phyloP scores from a whole-genome alignment of 1,140 invertebrate species.

The Lepidotrigona ventralis region DNA sequence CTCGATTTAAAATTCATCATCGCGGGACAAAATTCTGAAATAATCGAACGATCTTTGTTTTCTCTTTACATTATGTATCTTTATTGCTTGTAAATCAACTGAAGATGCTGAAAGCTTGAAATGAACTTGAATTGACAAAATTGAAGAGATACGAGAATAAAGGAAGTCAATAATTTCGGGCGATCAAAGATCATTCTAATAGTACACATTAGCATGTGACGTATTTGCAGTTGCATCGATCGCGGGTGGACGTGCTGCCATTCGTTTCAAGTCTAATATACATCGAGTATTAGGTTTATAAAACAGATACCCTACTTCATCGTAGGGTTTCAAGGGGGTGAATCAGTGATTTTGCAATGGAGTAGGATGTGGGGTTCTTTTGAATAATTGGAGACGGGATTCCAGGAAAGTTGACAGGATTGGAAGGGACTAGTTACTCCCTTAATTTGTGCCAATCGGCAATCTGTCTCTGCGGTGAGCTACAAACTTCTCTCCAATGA shows the following conservation, averaged over 20 bases:
- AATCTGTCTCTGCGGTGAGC: conserved; percentile 97
- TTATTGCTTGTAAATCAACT: not conserved
- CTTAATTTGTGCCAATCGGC: conserved; percentile 98
- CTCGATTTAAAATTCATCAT: not conserved
- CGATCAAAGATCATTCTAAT: not conserved
- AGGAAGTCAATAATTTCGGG: not conserved
- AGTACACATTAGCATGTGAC: too few species aligned
- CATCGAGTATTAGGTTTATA: conserved; percentile 69
- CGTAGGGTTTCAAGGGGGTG: conserved; percentile 52
- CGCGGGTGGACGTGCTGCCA: conserved; percentile 49
- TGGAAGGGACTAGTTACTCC: conserved; percentile 83
- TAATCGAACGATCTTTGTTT: not conserved
- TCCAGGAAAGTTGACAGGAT: conserved; percentile 36
- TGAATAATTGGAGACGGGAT: conserved; percentile 39
- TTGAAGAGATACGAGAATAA: not conserved
- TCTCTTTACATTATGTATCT: not conserved
- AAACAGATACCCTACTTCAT: conserved; percentile 65
- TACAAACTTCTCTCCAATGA: conserved; percentile 98
- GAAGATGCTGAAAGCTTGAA: too few species aligned
- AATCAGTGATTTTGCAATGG: conserved; percentile 48
- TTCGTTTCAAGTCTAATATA: conserved; percentile 65
- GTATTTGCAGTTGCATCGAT: conserved; percentile 48
- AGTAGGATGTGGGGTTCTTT: conserved; percentile 41
- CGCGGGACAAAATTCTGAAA: not conserved
- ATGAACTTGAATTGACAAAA: not conserved